Conservation (phyloP, 2,797 vertebrate species). For the Sylvilagus floridanus region DNA sequence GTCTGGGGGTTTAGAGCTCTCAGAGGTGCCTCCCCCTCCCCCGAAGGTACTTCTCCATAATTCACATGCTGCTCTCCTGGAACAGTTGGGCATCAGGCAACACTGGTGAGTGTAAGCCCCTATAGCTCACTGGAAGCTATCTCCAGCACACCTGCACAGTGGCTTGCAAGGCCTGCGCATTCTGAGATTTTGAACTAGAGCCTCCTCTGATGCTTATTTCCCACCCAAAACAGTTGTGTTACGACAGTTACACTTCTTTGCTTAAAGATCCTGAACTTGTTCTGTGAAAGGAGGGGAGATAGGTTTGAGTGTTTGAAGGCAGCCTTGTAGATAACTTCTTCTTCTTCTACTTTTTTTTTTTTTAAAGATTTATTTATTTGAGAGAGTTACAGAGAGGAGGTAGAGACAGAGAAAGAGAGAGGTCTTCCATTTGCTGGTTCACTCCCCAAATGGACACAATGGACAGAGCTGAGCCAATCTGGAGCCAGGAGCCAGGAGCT, state of each 20-base stretch:
- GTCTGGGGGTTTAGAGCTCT: not conserved
- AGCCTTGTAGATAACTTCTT: slow-evolving; percentile 11
- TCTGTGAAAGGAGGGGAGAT: slow-evolving; percentile 23
- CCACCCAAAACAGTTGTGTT: not conserved
- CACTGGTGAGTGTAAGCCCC: not conserved
- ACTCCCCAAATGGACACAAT: too few relatives aligned
- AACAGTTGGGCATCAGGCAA: not conserved
- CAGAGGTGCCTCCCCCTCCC: not conserved
- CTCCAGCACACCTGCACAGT: too few relatives aligned
- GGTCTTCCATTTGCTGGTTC: too few relatives aligned
- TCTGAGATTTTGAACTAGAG: not conserved
- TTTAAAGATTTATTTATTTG: too few relatives aligned
- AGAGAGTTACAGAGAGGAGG: too few relatives aligned
- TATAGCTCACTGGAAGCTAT: not conserved
- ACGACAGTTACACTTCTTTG: not conserved
- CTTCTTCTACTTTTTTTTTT: too few relatives aligned
- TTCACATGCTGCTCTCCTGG: slow-evolving; percentile 1
- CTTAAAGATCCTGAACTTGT: not conserved
- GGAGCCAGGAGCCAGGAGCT: too few relatives aligned
- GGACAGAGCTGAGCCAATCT: too few relatives aligned
- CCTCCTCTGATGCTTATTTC: not conserved
- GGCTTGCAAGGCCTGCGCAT: not conserved
- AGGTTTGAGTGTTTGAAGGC: not conserved
- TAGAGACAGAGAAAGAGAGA: too few relatives aligned
- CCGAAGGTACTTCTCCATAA: slow-evolving; percentile 56